Conservation (phyloP, 2,113 vertebrate species). For the Chaetodon auriga region DNA sequence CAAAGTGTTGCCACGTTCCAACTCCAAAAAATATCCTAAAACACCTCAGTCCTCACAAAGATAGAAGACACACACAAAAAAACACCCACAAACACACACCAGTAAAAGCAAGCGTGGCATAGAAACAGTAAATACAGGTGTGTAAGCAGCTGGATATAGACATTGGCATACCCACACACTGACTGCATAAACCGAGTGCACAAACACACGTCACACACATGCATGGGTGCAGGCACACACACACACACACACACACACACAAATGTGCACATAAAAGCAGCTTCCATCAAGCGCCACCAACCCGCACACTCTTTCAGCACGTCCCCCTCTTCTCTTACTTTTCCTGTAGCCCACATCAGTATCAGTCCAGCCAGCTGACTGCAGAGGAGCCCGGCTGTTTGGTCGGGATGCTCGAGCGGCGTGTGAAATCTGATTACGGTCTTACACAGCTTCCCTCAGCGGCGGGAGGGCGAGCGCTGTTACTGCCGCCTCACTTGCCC, state of each 20-base stretch:
- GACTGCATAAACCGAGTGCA: neutral
- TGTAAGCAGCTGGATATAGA: neutral
- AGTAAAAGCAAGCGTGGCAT: neutral
- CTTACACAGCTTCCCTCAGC: conserved; percentile 35
- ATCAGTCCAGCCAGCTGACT: neutral
- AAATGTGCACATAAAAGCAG: neutral
- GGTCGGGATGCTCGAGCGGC: conserved; percentile 28
- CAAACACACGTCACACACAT: neutral
- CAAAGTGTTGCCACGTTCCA: neutral
- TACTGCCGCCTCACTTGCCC: conserved; percentile 30
- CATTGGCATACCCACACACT: neutral
- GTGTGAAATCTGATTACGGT: conserved; percentile 63
- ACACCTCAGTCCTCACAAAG: neutral
- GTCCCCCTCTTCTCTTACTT: neutral
- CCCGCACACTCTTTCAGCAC: neutral
- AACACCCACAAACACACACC: conserved; percentile 3
- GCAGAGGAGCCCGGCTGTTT: conserved; percentile 24
- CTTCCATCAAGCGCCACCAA: neutral
- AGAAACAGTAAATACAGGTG: conserved; percentile 36
- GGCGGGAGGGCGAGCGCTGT: conserved; percentile 20
- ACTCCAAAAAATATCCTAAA: neutral
- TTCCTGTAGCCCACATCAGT: neutral
- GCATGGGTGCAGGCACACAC: neutral
- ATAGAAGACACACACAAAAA: neutral
- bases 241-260: neutral